Percentiles rank a stretch among this genome's conserved stretches.
Conservation (phyloP, 2,888 invertebrate genomes). For the Macrophya annulata region DNA sequence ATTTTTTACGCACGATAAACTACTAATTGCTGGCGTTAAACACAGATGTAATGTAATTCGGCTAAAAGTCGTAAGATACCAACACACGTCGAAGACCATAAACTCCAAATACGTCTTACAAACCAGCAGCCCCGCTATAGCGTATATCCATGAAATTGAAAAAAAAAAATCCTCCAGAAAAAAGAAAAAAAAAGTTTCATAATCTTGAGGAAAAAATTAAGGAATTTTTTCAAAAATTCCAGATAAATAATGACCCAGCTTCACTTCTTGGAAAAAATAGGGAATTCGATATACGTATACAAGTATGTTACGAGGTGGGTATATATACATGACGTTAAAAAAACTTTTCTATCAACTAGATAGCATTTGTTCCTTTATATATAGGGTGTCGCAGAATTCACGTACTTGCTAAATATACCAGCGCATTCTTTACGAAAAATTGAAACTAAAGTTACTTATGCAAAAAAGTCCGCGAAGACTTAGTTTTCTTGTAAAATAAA, state of each 20-base stretch:
- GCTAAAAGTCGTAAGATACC: not conserved
- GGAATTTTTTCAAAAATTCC: not conserved
- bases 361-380: conserved; percentile 36
- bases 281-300: too few relatives aligned
- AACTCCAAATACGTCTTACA: not conserved
- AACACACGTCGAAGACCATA: not conserved
- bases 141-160: not conserved
- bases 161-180: not conserved
- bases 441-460: too few relatives aligned
- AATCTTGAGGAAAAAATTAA: not conserved
- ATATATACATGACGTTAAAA: not conserved
- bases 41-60: not conserved
- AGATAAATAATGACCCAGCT: not conserved
- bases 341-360: conserved; percentile 58
- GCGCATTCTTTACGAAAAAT: too few relatives aligned
- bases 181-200: not conserved
- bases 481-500: too few relatives aligned
- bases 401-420: too few relatives aligned
- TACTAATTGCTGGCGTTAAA: conserved; percentile 31
- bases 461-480: too few relatives aligned
- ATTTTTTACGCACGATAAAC: conserved; percentile 41
- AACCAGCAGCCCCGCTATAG: not conserved
- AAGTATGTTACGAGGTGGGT: too few relatives aligned
- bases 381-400: too few relatives aligned
- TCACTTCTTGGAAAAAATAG: not conserved